Base-by-base conservation (phyloP, 2,888 invertebrate genomes). In the Thelaira solivaga region DNA sequence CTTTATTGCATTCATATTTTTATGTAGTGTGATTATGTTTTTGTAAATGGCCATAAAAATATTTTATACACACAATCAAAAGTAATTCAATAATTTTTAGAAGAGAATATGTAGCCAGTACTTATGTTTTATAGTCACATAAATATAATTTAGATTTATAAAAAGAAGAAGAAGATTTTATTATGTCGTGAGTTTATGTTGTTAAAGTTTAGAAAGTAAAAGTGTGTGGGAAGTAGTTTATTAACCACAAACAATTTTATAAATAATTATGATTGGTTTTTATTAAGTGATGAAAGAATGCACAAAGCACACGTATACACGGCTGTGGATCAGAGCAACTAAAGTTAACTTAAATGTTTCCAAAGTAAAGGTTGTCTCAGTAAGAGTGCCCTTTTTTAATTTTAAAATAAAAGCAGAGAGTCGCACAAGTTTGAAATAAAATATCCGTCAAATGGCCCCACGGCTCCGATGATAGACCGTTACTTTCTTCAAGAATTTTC, bases 91-190 rank as follows among this genome's bases (percentile, higher is more conserved):
- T 59, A 26, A 45, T 72, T 55, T 45, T 43, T 36, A 24, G 36
- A 64, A 65, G 41, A 65, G n/a, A n/a, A n/a, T n/a, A n/a, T n/a
- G n/a, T n/a, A n/a, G n/a, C n/a, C n/a, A 72, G 55, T 64, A 57
- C 62, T 67, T 45, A 55, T 72, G 61, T 67, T 71, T 53, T 57
- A 31, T 41, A 34, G 61, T 74, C 69, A n/a, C 8, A 69, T 78
- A 65, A 74, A 53, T 53, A 59, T 78, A 74, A 78, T 69, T 78
- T 62, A 67, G 67, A 61, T 77, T 67, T 65, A 69, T 65, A 43
- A n/a, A n/a, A n/a, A n/a, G n/a, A n/a, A n/a, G n/a, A n/a, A n/a
- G n/a, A n/a, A 13, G 36, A 34, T 78, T 64, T 51, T 29, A n/a
- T 24, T 18, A n/a, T 31, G 22, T 11, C 31, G 11, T 43, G 29